phyloP scores from a whole-genome alignment of 2,888 invertebrate species.

The Xestobium rufovillosum region DNA sequence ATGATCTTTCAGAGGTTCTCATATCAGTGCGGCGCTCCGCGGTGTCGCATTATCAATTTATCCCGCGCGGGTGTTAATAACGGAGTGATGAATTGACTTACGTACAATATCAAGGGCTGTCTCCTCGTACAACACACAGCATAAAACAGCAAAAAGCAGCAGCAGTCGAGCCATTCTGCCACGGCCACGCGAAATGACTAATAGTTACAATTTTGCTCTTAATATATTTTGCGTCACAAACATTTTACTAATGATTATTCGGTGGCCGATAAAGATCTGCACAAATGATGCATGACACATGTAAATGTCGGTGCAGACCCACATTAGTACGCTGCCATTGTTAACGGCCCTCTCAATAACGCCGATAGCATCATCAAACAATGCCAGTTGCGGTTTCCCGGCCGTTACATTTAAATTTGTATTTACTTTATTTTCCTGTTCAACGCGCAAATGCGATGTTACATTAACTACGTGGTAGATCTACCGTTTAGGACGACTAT shows the following conservation, averaged over 20 bases:
- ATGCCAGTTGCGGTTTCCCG: constrained; percentile 38
- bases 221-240: constrained; percentile 36
- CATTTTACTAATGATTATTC: constrained; percentile 37
- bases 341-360: constrained; percentile 39
- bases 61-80: constrained; percentile 27
- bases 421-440: constrained; percentile 35
- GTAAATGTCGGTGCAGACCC: constrained; percentile 30
- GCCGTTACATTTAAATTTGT: constrained; percentile 35
- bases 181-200: constrained; percentile 32
- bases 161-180: constrained; percentile 23
- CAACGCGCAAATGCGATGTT: constrained; percentile 26
- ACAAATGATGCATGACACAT: constrained; percentile 34
- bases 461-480: constrained; percentile 21
- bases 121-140: constrained; percentile 28
- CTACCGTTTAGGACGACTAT: too few relatives aligned
- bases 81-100: constrained; percentile 32
- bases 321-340: constrained; percentile 33
- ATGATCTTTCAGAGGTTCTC: constrained; percentile 27
- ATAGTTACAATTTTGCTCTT: constrained; percentile 32
- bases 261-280: constrained; percentile 29
- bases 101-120: constrained; percentile 31
- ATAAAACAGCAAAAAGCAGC: constrained; percentile 31
- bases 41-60: constrained; percentile 29
- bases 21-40: constrained; percentile 23
- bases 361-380: constrained; percentile 40